A percentile compares a stretch with the other conserved stretches of the same genome.
phyloP scores from a whole-genome alignment of 2,113 vertebrate genomes.

The Mirza zaza region DNA sequence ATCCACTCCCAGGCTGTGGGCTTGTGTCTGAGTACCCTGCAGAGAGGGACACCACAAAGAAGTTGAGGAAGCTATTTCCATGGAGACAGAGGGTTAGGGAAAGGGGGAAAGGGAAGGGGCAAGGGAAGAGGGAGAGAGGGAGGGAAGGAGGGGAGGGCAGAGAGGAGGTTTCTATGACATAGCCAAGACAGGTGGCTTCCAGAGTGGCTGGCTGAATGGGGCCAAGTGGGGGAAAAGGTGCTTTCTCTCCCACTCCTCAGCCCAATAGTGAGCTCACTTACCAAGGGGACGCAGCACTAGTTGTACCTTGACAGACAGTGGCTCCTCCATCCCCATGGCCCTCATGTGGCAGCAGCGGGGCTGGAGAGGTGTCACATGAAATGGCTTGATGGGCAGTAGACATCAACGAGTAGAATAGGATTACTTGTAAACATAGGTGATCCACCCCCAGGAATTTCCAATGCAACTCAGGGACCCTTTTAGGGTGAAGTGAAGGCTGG shows the following conservation, averaged over 20 bases:
- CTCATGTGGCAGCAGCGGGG: neutral
- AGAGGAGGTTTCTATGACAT: neutral
- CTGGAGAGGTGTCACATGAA: neutral
- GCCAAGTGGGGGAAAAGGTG: neutral
- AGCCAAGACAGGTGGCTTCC: neutral
- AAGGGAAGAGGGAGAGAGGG: too few relatives aligned
- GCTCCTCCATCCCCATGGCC: neutral
- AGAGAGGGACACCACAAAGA: neutral
- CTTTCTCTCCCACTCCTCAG: neutral
- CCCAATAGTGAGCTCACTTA: neutral
- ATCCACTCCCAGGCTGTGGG: neutral
- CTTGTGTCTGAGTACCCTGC: neutral
- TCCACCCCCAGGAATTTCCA: neutral
- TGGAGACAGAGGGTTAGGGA: neutral
- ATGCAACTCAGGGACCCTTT: neutral
- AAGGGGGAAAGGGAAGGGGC: too few relatives aligned
- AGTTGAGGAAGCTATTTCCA: neutral
- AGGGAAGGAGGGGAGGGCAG: neutral
- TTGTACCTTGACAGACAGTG: neutral
- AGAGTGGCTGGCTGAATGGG: neutral
- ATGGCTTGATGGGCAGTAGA: neutral
- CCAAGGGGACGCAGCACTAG: rapidly evolving
- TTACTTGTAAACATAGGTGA: neutral
- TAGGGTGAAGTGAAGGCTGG: neutral
- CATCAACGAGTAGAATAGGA: neutral